These are phyloP conservation scores for Oryctolagus cuniculus DNA, from an alignment of 2,113 vertebrate genomes.

Conservation along the genomic window mOryCun1.1 NC_091444.1:9729001-9729500, in stretches of 20 bases:
- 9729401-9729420: neutral
- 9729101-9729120: neutral
- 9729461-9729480: too few species aligned
- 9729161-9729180: neutral
- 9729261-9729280: conserved; percentile 25
- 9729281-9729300: conserved; percentile 10
- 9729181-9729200: neutral
- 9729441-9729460: neutral
- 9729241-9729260: neutral
- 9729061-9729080: neutral
- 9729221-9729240: conserved; percentile 29
- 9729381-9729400: neutral
- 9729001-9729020: neutral
- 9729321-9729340: conserved; percentile 6
- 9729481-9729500: too few species aligned
- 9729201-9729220: neutral
- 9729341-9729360: conserved; percentile 14
- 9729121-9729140: neutral
- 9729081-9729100: neutral
- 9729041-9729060: neutral
- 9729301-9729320: conserved; percentile 34
- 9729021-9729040: neutral
- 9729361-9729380: conserved; percentile 1
- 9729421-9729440: neutral
- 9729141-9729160: neutral